Evolutionary conservation across 2,888 invertebrate genomes (phyloP), one percentile per base, ranked within the genome.

Genomic region (Leptinotarsa tumamoca): DNA sequence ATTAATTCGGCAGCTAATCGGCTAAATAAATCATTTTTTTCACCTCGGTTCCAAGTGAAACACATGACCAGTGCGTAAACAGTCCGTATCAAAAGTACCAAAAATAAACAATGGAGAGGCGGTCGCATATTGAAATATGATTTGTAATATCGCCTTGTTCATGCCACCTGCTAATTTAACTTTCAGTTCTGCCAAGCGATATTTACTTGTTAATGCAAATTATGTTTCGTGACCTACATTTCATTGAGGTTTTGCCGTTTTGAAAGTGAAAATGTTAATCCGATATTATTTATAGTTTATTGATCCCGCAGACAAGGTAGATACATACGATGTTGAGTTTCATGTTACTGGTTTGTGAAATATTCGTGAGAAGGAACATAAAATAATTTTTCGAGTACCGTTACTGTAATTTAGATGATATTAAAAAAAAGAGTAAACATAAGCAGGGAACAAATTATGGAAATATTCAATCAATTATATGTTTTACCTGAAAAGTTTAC

Each of bases 121-220:
- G 63, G n/a, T 33, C 66, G 52, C 58, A 52, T 73, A 78, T 73
- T 76, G 72, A 67, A 79, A 72, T 76, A 73, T 76, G 76, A 76
- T 78, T 79, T 78, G 72, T 67, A 78, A 77, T 76, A 76, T 74
- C 71, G 78, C 77, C 77, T 71, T 73, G 71, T 68, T 67, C 74
- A 73, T 73, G 75, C 78, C 80, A 80, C 79, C 80, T 80, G 80
- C 77, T 78, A 70, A 58, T 73, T 67, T 78, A 74, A 79, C 80
- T 80, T 80, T 80, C 80, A 78, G 78, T 78, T 79, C 75, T 71
- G 66, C 71, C 73, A 80, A 81, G 76, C 76, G 78, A 73, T 81
- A 81, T 82, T 81, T 82, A 80, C 80, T 80, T 79, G 78, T 81
- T 79, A 79, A 82, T 82, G 82, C 80, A 82, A 80, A 82, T 82